Evolutionary conservation across 2,888 invertebrate genomes (phyloP), one percentile per base, ranked within the genome.

Genomic region (Trimorus sp.): DNA sequence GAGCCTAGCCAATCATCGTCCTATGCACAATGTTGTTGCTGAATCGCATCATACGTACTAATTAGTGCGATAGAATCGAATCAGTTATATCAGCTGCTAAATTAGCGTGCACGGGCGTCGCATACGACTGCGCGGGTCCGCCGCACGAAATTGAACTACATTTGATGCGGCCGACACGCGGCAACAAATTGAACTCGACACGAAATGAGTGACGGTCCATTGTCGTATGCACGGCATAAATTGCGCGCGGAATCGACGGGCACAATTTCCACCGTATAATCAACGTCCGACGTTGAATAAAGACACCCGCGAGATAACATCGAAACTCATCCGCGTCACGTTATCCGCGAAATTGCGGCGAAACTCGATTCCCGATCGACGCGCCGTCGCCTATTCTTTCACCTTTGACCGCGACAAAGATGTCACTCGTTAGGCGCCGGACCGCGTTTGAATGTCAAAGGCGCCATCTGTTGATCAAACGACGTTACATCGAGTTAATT

Each of bases 201-300:
- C 69, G 74, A 71, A 82, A 84, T 82, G 82, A 84, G 82, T 77
- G 84, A 84, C 80, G 71, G 74, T 69, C 82, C 69, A 82, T 84
- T 84, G 80, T 78, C 75, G 71, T 71, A 58, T 78, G 74, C 74
- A 49, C 70, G 69, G 79, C 82, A 79, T 82, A 76, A 81, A 84
- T 82, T 84, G 79, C 54, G 79, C 74, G 70, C 68, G 51, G 68
- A 75, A 71, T 80, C 60, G 78, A 54, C 71, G 71, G 58, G 70
- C 38, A 77, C 79, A 79, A 79, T 84, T 82, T 82, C 77, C 77
- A 79, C 74, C 42, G 62, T 77, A 68, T 14, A 63, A 63, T 63
- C 49, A 49, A 14, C 63, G 14, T 49, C 1, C 49, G 49, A 16
- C 37, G 37, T 26, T 26, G 26, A 26, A 26, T 26, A 26, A 26